Base-by-base conservation (phyloP, 1,140 invertebrate species). In the Centruroides sculpturatus region DNA sequence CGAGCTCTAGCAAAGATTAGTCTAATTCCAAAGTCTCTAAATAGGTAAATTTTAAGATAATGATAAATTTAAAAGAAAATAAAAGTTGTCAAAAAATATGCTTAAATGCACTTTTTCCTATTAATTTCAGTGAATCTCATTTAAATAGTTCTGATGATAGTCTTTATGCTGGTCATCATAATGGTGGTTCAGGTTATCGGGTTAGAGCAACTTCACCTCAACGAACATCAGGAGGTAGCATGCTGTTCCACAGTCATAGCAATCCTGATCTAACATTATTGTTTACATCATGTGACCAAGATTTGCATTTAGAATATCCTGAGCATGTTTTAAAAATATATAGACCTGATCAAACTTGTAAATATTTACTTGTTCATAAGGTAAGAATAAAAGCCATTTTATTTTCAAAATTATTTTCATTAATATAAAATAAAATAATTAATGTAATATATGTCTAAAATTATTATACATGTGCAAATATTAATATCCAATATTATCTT, bases 361-460 rank as follows among this genome's bases (percentile, higher is more conserved):
- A 98, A 77, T 98, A 95, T 77, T 81, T 99, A 59, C 81, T 95
- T 52, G 90, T 99, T 56, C 91, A 96, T 72, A 97, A 97, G 23
- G 23, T 79, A 68, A 68, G 67, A 23, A 1, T 23, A 23, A 23
- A 23, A 23, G 23, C 23, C 23, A 23, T 23, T 23, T 23, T 23
- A 23, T 23, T 23, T 10, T 3, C n/a, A n/a, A 23, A 1, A 1
- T 23, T 23, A 23, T 23, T 23, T 10, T 3, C n/a, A n/a, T 49
- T n/a, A 49, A 3, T 49, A 49, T n/a, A 49, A 49, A 11, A n/a
- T n/a, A 49, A 11, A 49, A 49, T n/a, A 10, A 10, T 11, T 3
- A 11, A 49, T 11, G 10, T 49, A 49, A 0, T 23, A 23, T 23
- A 23, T 23, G 23, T 23, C 23, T 23, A 23, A 2, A 23, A 23